phyloP scores from a whole-genome alignment of 2,797 vertebrate species.

The Margarornis squamiger region DNA sequence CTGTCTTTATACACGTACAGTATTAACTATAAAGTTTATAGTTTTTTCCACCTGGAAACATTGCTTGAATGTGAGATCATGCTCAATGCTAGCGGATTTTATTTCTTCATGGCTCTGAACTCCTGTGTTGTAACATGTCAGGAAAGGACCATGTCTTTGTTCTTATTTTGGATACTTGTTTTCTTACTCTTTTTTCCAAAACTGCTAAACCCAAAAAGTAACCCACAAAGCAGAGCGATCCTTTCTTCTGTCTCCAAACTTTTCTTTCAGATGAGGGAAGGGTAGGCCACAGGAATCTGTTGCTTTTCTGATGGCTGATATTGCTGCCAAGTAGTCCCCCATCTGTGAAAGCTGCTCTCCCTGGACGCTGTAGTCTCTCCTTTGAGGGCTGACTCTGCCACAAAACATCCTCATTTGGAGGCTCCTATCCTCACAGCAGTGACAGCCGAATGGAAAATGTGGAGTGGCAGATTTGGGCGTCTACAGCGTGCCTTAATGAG shows the following conservation, averaged over 20 bases:
- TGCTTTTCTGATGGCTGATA: not conserved
- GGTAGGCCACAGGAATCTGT: not conserved
- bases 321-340: not conserved
- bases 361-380: not conserved
- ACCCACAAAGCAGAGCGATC: not conserved
- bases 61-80: not conserved
- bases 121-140: not conserved
- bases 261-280: not conserved
- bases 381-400: not conserved
- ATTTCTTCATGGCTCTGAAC: not conserved
- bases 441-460: not conserved
- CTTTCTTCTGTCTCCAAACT: not conserved
- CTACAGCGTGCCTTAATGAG: not conserved
- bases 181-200: not conserved
- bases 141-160: not conserved
- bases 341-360: not conserved
- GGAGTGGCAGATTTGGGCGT: not conserved
- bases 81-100: not conserved
- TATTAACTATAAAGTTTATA: not conserved
- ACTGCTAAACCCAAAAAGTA: not conserved
- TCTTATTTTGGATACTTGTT: not conserved
- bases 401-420: not conserved
- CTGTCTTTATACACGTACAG: not conserved
- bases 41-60: not conserved
- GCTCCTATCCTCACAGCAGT: fast-evolving